Conservation (phyloP, 2,888 invertebrate genomes). For the Sphaerophoria taeniata region DNA sequence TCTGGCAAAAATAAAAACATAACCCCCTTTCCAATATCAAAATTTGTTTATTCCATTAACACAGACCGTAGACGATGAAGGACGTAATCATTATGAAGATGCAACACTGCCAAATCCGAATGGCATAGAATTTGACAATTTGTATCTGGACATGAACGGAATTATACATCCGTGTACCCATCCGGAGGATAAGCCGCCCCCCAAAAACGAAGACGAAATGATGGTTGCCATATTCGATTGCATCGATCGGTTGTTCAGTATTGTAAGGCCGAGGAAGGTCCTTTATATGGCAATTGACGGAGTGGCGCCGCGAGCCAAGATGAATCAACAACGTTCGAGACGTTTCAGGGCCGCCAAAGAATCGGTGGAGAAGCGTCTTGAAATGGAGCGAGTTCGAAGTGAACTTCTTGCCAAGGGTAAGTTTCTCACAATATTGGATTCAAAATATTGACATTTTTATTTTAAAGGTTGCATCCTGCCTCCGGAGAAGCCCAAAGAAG, state of each 20-base stretch:
- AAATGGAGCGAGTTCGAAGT: constrained; percentile 91
- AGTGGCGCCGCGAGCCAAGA: constrained; percentile 99
- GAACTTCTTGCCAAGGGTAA: constrained; percentile 87
- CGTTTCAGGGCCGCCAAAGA: constrained; percentile 99
- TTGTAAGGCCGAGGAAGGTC: constrained; percentile 95
- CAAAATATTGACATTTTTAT: neutral
- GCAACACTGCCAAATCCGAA: constrained; percentile 96
- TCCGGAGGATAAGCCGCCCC: constrained; percentile 98
- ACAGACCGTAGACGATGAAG: constrained; percentile 90
- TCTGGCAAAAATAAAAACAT: constrained; percentile 58
- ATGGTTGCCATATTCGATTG: constrained; percentile 99
- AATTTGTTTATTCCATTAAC: neutral
- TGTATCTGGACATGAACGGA: constrained; percentile 99
- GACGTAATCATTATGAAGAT: constrained; percentile 90
- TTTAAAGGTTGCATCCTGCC: constrained; percentile 87
- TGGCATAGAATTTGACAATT: constrained; percentile 98
- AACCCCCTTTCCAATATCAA: constrained; percentile 21
- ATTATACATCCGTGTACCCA: constrained; percentile 99
- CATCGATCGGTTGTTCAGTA: constrained; percentile 96
- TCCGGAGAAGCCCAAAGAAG: constrained; percentile 94
- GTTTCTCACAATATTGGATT: neutral
- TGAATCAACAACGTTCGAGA: constrained; percentile 99
- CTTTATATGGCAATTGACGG: constrained; percentile 99
- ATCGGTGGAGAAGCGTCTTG: constrained; percentile 92
- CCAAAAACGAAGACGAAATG: constrained; percentile 99